These are phyloP conservation scores for Trilocha varians DNA, from an alignment of 2,888 invertebrate genomes.

Conservation along the genomic window DNA sequence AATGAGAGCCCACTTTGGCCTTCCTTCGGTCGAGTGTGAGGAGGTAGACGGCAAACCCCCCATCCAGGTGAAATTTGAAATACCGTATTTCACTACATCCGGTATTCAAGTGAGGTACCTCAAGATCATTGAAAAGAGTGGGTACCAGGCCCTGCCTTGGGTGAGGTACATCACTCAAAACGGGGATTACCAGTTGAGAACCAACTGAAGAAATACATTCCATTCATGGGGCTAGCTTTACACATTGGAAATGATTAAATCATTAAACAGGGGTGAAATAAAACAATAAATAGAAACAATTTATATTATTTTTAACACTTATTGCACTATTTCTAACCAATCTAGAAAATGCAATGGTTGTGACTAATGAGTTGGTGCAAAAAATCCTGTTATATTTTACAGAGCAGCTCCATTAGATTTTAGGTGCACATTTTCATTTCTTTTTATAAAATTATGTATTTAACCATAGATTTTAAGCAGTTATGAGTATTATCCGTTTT, in stretches of 20 bases:
- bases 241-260: too few relatives aligned
- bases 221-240: too few relatives aligned
- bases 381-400: neutral
- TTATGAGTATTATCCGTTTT: constrained; percentile 40
- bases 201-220: constrained; percentile 75
- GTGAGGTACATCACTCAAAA: constrained; percentile 99
- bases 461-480: constrained; percentile 32
- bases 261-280: too few relatives aligned
- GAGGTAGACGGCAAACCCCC: constrained; percentile 97
- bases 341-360: too few relatives aligned
- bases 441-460: constrained; percentile 43
- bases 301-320: too few relatives aligned
- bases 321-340: neutral
- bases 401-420: constrained; percentile 21
- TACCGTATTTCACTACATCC: constrained; percentile 98
- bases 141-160: constrained; percentile 99
- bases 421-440: constrained; percentile 30
- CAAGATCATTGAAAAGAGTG: constrained; percentile 99
- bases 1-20: constrained; percentile 97
- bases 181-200: constrained; percentile 97
- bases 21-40: constrained; percentile 96
- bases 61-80: constrained; percentile 98
- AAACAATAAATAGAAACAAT: too few relatives aligned
- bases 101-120: constrained; percentile 98
- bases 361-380: neutral